These are phyloP conservation scores for Rousettus madagascariensis DNA, from an alignment of 2,797 vertebrate genomes.

Conservation along the genomic window DNA sequence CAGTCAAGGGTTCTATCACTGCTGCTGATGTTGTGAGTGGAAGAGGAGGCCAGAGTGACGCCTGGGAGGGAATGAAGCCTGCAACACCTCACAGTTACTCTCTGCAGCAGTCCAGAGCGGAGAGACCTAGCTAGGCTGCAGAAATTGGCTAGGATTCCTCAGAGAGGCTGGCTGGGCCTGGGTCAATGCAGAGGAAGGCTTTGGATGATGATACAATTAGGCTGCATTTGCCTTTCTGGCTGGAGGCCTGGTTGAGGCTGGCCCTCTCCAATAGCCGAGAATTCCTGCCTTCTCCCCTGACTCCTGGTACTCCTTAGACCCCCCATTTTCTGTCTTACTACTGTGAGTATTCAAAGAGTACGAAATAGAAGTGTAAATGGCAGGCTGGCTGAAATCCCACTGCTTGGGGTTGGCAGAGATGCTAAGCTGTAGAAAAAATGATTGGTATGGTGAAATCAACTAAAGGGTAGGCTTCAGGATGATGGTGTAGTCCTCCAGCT, in stretches of 20 bases:
- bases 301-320: background rate
- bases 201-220: background rate
- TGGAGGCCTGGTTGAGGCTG: background rate
- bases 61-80: background rate
- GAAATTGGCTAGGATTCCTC: background rate
- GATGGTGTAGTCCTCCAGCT: background rate
- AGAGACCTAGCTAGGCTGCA: no score
- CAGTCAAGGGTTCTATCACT: background rate
- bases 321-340: background rate
- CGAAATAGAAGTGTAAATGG: background rate
- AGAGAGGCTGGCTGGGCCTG: background rate
- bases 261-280: background rate
- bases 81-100: background rate
- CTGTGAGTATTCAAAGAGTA: background rate
- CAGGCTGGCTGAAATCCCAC: background rate
- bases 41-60: background rate
- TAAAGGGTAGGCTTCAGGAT: background rate
- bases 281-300: background rate
- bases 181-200: background rate
- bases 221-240: background rate
- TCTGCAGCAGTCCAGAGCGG: background rate
- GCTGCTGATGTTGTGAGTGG: background rate
- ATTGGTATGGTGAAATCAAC: no score
- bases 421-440: background rate
- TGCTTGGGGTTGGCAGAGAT: background rate